phyloP scores from a whole-genome alignment of 2,113 vertebrate species.

The Saiga tatarica region DNA sequence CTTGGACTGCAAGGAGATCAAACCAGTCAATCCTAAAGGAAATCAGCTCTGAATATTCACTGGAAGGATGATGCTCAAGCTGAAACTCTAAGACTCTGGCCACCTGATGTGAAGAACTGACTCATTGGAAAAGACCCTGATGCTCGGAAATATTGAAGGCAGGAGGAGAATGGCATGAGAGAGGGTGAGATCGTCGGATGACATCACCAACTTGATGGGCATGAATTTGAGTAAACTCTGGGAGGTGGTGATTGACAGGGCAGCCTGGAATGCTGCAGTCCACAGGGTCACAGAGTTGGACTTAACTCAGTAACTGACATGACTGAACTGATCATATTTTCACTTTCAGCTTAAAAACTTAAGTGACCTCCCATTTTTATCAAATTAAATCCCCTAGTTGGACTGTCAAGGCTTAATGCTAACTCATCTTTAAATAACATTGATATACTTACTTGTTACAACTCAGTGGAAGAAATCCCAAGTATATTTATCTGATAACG shows the following conservation, averaged over 20 bases:
- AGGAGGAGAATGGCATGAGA: not conserved
- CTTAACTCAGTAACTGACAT: not conserved
- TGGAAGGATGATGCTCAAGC: not conserved
- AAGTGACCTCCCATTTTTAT: not conserved
- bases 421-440: not conserved
- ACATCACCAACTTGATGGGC: not conserved
- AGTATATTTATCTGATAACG: not conserved
- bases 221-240: not conserved
- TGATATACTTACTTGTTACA: not conserved
- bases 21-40: not conserved
- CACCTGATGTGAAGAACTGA: not conserved
- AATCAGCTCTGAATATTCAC: not conserved
- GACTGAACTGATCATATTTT: not conserved
- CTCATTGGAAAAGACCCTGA: not conserved
- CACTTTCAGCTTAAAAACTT: not conserved
- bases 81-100: not conserved
- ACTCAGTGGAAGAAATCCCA: not conserved
- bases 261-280: not conserved
- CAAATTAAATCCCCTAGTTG: not conserved
- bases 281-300: not conserved
- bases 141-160: not conserved
- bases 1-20: not conserved
- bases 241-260: not conserved
- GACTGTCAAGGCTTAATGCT: not conserved
- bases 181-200: rapidly evolving